These are phyloP conservation scores for Fulica atra DNA, from an alignment of 2,113 vertebrate genomes.

Conservation along the genomic window DNA sequence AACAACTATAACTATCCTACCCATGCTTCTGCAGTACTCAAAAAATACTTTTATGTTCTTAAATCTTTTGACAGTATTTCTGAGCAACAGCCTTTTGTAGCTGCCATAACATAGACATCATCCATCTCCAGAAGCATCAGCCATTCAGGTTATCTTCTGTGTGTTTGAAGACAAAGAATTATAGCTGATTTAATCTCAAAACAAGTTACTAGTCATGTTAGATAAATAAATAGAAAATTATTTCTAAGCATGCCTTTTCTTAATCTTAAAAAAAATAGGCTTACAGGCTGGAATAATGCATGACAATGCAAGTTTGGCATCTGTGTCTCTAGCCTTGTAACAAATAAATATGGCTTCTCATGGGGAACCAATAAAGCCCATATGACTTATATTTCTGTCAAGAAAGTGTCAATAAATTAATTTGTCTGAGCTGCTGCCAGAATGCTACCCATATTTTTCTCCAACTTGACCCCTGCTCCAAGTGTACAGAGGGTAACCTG, in stretches of 20 bases:
- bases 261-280: background rate
- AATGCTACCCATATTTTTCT: background rate
- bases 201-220: background rate
- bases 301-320: background rate
- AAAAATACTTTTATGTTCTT: background rate
- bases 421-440: background rate
- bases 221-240: background rate
- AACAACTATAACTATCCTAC: background rate
- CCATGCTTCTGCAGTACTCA: background rate
- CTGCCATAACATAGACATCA: background rate
- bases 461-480: background rate
- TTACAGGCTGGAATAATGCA: background rate
- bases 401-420: background rate
- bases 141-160: background rate
- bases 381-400: background rate
- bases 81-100: background rate
- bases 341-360: background rate
- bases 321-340: background rate
- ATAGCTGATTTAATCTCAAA: background rate
- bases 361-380: background rate
- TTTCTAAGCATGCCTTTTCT: background rate
- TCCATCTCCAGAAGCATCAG: background rate
- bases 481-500: background rate
- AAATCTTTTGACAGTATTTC: background rate
- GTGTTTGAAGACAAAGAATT: background rate